phyloP scores from a whole-genome alignment of 2,113 vertebrate genomes.

The Pandion haliaetus region DNA sequence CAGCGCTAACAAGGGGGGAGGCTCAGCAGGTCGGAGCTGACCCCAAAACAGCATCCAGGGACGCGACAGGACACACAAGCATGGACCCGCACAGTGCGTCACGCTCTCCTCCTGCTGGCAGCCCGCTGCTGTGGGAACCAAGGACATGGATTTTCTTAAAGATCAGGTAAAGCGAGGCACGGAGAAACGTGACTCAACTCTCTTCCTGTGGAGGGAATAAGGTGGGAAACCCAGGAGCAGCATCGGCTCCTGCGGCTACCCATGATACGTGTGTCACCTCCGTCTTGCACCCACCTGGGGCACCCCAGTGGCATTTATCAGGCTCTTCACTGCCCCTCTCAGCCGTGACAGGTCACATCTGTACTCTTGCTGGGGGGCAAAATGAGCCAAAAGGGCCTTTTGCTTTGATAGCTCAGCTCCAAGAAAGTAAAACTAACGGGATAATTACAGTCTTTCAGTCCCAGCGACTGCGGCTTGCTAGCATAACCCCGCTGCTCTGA shows the following conservation, averaged over 20 bases:
- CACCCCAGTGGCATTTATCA: background rate
- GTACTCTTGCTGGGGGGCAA: background rate
- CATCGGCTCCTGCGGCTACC: rapidly evolving
- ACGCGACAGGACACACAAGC: background rate
- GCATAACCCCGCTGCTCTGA: background rate
- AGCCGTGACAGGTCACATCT: background rate
- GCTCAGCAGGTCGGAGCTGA: background rate
- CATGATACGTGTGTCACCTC: rapidly evolving
- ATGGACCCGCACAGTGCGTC: background rate
- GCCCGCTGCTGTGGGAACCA: background rate
- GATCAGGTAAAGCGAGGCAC: background rate
- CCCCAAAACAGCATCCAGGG: background rate
- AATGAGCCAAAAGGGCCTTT: background rate
- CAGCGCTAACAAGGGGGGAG: background rate
- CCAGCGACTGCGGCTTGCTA: background rate
- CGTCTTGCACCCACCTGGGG: rapidly evolving
- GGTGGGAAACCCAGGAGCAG: background rate
- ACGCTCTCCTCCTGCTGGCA: background rate
- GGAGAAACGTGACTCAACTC: rapidly evolving
- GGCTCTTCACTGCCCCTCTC: background rate
- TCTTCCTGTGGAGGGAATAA: background rate
- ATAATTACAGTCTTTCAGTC: background rate
- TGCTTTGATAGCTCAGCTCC: background rate
- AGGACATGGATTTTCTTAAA: background rate
- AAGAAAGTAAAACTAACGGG: background rate